Evolutionary conservation across 2,113 vertebrate genomes (phyloP).

Genomic region (Paratilapia polleni): DNA sequence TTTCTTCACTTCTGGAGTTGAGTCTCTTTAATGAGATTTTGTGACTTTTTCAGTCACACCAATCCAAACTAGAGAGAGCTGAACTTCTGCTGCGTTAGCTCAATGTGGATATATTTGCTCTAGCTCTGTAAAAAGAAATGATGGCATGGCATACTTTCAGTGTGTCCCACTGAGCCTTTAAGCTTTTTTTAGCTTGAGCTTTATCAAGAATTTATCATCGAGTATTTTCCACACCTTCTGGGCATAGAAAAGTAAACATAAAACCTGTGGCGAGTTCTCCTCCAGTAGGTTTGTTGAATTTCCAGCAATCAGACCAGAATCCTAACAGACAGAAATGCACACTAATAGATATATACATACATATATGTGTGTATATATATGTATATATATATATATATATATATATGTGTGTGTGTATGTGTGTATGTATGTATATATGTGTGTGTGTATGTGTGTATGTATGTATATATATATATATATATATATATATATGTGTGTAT

Average conservation of each 20-base stretch:
- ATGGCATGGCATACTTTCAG: background rate
- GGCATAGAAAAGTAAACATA: background rate
- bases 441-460: too few relatives aligned
- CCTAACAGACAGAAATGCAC: background rate
- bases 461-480: too few relatives aligned
- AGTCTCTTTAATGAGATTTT: background rate
- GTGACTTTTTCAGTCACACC: background rate
- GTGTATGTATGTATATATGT: too few relatives aligned
- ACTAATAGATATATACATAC: accelerated
- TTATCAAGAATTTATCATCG: background rate
- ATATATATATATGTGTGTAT: too few relatives aligned
- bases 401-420: too few relatives aligned
- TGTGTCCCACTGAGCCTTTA: slow-evolving; percentile 6
- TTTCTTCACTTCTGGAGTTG: background rate
- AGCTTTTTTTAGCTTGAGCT: slow-evolving; percentile 2
- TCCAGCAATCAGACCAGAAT: background rate
- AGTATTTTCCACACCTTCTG: background rate
- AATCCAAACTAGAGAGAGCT: background rate
- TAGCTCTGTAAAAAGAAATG: background rate
- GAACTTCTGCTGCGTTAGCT: background rate
- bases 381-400: too few relatives aligned
- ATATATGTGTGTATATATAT: too few relatives aligned
- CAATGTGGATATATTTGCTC: background rate
- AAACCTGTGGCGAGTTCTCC: background rate
- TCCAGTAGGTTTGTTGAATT: background rate